Percentiles rank a stretch among this genome's conserved stretches.
Conservation (phyloP, 1,140 invertebrate genomes). For the Tenebrio molitor region DNA sequence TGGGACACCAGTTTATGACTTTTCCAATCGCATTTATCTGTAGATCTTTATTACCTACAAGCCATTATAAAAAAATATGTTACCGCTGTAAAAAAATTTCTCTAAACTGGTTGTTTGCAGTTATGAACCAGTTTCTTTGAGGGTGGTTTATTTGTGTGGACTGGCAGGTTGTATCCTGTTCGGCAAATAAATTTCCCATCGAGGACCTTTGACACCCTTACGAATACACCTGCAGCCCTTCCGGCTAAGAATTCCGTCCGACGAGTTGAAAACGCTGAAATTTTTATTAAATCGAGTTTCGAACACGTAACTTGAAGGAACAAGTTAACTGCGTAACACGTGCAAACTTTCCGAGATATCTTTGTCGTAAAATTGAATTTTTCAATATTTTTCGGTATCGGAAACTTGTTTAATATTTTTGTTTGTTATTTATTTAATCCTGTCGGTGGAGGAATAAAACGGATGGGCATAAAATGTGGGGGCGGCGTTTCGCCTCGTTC, state of each 20-base stretch:
- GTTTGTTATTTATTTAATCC: slow-evolving; percentile 26
- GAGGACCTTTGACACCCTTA: no score
- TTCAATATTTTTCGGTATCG: slow-evolving; percentile 30
- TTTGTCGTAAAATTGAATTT: slow-evolving; percentile 33
- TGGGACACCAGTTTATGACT: no score
- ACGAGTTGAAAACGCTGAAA: slow-evolving; percentile 16
- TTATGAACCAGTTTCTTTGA: no score
- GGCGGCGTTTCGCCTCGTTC: background rate
- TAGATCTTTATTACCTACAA: no score
- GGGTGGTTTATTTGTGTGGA: no score
- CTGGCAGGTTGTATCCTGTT: no score
- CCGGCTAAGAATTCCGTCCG: slow-evolving; percentile 3
- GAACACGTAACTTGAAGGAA: slow-evolving; percentile 33
- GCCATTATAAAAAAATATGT: no score
- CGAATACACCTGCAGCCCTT: slow-evolving; percentile 1
- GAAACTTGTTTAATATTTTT: slow-evolving; percentile 33
- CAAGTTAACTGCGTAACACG: slow-evolving; percentile 33
- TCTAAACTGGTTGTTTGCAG: no score
- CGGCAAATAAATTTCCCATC: no score
- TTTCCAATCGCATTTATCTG: no score
- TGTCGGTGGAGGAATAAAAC: background rate
- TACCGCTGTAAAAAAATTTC: no score
- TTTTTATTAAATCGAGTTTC: slow-evolving; percentile 38
- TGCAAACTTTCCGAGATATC: slow-evolving; percentile 30
- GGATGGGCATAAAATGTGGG: background rate